Evolutionary conservation across 2,797 vertebrate species (phyloP), one percentile per base, ranked within the genome.

Genomic region (Manis crassicaudata): DNA sequence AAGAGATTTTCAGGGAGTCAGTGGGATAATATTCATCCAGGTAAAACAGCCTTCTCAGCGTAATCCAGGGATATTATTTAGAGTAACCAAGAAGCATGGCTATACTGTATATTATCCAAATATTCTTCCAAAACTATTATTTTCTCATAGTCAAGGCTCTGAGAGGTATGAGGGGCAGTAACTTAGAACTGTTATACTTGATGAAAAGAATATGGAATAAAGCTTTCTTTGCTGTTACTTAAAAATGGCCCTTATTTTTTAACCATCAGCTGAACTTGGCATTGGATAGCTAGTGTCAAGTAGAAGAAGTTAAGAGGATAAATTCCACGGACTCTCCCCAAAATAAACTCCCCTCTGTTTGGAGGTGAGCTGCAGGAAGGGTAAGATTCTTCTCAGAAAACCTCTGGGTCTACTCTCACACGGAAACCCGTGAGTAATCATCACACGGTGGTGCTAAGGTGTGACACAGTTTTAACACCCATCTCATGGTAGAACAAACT

Each of bases 101-200:
- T n/a, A 50, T n/a, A 77, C n/a, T 72, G 14, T 6, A 82, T 13
- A 77, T 54, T n/a, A 67, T 77, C 46, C 80, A 89, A 82, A 46
- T 40, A 40, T 37, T 91, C 13, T 23, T 82, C 40, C 37, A 27
- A 32, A 52, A 52, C 27, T 72, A 43, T 50, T 43, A 62, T 58
- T 92, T 84, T 77, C 27, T 90, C 77, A 43, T 50, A 76, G 86
- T 35, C 86, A 73, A 58, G 17, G 14, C 65, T 90, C 88, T 87
- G 77, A 83, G 89, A 95, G 35, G 23, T 82, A 73, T 13, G 17
- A 52, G 21, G 23, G 21, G 80, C 54, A 58, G 88, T 79, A 68
- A 90, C 65, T 90, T 63, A 65, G 50, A 90, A 90, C n/a, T 68
- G 60, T 88, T 77, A 50, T 21, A n/a, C 29, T 63, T 85, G 27